Conservation (phyloP, 92 coral and sea anemone species). For the Zoanthus sociatus region DNA sequence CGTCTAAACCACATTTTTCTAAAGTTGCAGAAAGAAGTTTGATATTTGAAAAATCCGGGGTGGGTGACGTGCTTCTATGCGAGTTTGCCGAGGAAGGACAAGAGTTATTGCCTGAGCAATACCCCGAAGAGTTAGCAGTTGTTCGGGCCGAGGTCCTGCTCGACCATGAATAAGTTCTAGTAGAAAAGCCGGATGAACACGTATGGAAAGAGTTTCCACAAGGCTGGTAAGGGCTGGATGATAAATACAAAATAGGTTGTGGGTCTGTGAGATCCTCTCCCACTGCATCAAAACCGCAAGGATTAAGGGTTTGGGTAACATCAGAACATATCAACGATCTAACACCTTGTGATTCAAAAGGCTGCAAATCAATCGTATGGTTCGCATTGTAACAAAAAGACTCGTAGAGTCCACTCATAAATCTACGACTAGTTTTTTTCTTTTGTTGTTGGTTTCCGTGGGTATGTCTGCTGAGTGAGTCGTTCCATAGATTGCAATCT, state of each 20-base stretch:
- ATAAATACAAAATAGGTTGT: constrained; percentile 30
- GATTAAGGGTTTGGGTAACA: not conserved
- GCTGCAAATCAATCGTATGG: constrained; percentile 76
- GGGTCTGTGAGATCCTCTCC: constrained; percentile 8
- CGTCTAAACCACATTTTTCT: constrained; percentile 74
- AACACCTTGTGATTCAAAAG: constrained; percentile 51
- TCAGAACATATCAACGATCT: constrained; percentile 16
- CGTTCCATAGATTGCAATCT: constrained; percentile 40
- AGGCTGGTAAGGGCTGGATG: constrained; percentile 42
- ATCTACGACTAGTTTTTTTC: constrained; percentile 77
- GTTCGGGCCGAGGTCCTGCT: constrained; percentile 77
- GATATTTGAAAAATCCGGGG: constrained; percentile 91
- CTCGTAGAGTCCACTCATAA: constrained; percentile 85
- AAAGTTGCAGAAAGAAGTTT: constrained; percentile 77
- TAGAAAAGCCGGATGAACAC: constrained; percentile 56
- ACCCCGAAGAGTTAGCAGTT: constrained; percentile 87
- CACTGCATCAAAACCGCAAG: constrained; percentile 35
- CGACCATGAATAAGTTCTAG: constrained; percentile 80
- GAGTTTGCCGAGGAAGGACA: constrained; percentile 98
- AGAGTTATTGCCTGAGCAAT: constrained; percentile 90
- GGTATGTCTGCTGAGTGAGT: constrained; percentile 50
- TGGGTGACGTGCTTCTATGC: constrained; percentile 94
- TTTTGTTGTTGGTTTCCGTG: constrained; percentile 48
- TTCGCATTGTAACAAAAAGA: constrained; percentile 81
- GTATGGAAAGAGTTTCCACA: constrained; percentile 22